Evolutionary conservation across 2,888 invertebrate genomes (phyloP).

Genomic region (Heliconius ethilla): DNA sequence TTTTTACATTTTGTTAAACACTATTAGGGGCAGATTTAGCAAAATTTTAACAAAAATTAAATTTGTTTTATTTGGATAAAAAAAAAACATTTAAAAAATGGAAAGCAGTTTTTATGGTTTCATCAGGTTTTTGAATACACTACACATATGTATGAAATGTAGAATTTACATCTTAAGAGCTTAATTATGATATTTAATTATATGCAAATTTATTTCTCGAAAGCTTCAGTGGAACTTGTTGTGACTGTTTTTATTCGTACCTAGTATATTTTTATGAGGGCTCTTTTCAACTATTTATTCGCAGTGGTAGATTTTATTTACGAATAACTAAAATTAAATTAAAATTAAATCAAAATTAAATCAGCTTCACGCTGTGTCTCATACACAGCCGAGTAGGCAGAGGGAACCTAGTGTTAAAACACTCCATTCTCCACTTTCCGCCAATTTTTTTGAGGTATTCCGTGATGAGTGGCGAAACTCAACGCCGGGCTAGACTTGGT

Average conservation of each 20-base stretch:
- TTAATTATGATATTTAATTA: not conserved
- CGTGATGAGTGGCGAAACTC: no score
- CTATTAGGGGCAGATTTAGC: not conserved
- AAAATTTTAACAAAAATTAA: no score
- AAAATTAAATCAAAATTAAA: no score
- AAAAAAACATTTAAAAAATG: not conserved
- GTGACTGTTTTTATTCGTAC: not conserved
- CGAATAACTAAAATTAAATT: not conserved
- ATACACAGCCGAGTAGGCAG: no score
- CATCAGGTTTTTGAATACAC: not conserved
- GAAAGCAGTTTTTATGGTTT: not conserved
- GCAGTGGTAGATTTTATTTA: not conserved
- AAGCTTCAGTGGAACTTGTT: not conserved
- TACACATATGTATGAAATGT: not conserved
- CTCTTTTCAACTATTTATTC: not conserved
- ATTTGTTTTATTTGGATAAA: no score
- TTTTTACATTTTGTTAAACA: conserved; percentile 13
- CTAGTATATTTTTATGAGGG: not conserved
- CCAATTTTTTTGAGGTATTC: no score
- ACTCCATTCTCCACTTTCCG: no score
- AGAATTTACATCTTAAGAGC: not conserved
- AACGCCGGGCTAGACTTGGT: no score
- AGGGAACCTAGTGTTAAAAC: no score
- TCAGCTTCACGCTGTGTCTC: no score
- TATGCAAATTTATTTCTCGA: not conserved